Evolutionary conservation across 2,888 invertebrate species (phyloP).

Genomic region (Oscheius sp.): DNA sequence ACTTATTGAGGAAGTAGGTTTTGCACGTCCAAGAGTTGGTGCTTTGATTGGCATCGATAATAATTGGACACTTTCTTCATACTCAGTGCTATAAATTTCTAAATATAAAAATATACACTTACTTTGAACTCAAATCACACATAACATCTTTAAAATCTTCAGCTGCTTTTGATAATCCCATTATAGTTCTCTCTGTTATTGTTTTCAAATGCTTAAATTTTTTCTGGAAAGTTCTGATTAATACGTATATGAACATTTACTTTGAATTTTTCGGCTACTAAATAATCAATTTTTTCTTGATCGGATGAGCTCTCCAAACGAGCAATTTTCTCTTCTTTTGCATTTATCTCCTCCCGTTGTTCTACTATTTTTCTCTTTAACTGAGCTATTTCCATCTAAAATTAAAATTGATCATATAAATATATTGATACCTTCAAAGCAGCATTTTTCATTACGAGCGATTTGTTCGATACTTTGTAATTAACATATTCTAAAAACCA

Average conservation of each 20-base stretch:
- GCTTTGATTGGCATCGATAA: no score
- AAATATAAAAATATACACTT: not conserved
- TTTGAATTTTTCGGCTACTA: constrained; percentile 19
- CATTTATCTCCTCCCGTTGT: not conserved
- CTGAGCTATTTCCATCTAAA: constrained; percentile 7
- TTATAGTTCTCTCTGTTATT: constrained; percentile 10
- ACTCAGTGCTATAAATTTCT: not conserved
- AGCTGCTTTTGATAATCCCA: constrained; percentile 1
- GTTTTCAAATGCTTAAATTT: constrained; percentile 9
- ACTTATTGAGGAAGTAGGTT: not conserved
- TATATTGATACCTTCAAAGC: not conserved
- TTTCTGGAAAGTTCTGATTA: not conserved
- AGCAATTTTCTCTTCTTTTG: not conserved
- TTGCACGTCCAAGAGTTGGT: no score
- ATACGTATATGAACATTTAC: not conserved
- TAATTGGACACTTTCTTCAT: no score
- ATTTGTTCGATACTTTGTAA: constrained; percentile 8
- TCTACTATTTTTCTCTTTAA: not conserved
- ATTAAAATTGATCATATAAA: not conserved
- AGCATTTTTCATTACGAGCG: constrained; percentile 3
- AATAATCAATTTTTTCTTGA: constrained; percentile 15
- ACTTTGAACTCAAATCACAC: constrained; percentile 12
- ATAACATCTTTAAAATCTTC: constrained; percentile 2
- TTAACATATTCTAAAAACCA: not conserved
- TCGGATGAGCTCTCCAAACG: not conserved